Base-by-base conservation (phyloP, 2,797 vertebrate genomes). In the Lycodopsis pacificus region DNA sequence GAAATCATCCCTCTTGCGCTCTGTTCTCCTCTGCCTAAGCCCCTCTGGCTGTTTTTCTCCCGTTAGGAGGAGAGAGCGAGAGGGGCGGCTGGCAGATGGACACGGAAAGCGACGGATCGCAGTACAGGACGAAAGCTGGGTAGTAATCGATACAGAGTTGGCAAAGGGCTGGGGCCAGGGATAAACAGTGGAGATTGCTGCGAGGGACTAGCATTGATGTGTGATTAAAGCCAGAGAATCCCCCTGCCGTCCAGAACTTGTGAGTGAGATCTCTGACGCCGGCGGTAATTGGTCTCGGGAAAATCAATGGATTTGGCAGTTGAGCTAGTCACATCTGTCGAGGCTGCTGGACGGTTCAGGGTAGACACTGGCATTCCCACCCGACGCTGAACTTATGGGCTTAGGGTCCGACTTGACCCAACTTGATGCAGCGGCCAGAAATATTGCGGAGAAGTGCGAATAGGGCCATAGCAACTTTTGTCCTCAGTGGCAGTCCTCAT, bases 201-300 rank as follows among this genome's bases (percentile, higher is more conserved):
- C 42, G 57, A 91, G 92, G 88, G 85, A 76, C 75, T 44, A 61
- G 85, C 92, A 92, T 83, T 93, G 92, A 93, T 92, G 92, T 94
- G 91, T 91, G 91, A 93, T 94, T 93, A 94, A 93, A 93, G 90
- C 82, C 88, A 81, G 83, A 88, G 88, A 90, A 92, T 84, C 91
- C 88, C 90, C 86, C 82, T 8, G 72, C 84, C 61, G 63, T 82
- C 76, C 86, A 72, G 77, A 91, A 89, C 91, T 86, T 89, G 85
- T 89, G 91, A 93, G 93, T 93, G 90, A 94, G 91, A 91, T 93
- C 92, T 91, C 88, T 92, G 92, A 93, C 87, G 91, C 73, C 75
- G 58, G 65, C 81, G 85, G 92, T 94, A 94, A 95, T 93, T 95
- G 94, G 93, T 92, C 86, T 81, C 36, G 77, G 84, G 80, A 88